Evolutionary conservation across 1,140 invertebrate genomes (phyloP).

Genomic region (Neodiprion fabricii): DNA sequence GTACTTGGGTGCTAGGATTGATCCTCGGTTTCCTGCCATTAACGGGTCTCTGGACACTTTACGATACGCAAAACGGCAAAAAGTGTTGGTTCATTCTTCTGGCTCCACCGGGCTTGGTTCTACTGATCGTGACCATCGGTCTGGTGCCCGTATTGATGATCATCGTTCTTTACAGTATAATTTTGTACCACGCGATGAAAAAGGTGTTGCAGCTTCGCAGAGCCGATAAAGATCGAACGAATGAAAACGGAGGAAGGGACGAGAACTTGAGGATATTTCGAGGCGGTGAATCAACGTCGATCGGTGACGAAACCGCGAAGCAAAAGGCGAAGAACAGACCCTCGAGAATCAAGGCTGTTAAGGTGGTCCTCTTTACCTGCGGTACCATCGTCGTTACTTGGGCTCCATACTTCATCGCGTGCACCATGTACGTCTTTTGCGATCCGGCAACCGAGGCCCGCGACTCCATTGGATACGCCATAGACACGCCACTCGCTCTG

Average conservation of each 20-base stretch:
- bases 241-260: background rate
- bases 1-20: conserved; percentile 64
- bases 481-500: conserved; percentile 62
- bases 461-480: conserved; percentile 52
- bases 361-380: conserved; percentile 65
- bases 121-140: conserved; percentile 61
- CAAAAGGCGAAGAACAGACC: conserved; percentile 36
- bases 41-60: conserved; percentile 58
- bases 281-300: conserved; percentile 22
- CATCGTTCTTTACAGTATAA: conserved; percentile 63
- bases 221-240: conserved; percentile 22
- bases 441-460: conserved; percentile 54
- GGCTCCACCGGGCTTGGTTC: conserved; percentile 58
- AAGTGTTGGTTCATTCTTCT: conserved; percentile 63
- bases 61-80: conserved; percentile 52
- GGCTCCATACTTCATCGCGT: conserved; percentile 59
- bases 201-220: conserved; percentile 57
- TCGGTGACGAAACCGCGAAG: background rate
- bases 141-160: conserved; percentile 62
- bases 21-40: conserved; percentile 63
- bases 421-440: conserved; percentile 60
- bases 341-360: conserved; percentile 64
- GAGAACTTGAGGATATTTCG: conserved; percentile 35
- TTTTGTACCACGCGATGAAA: conserved; percentile 59
- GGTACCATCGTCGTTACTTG: conserved; percentile 62